Evolutionary conservation across 2,113 vertebrate species (phyloP).

Genomic region (Hucho hucho): DNA sequence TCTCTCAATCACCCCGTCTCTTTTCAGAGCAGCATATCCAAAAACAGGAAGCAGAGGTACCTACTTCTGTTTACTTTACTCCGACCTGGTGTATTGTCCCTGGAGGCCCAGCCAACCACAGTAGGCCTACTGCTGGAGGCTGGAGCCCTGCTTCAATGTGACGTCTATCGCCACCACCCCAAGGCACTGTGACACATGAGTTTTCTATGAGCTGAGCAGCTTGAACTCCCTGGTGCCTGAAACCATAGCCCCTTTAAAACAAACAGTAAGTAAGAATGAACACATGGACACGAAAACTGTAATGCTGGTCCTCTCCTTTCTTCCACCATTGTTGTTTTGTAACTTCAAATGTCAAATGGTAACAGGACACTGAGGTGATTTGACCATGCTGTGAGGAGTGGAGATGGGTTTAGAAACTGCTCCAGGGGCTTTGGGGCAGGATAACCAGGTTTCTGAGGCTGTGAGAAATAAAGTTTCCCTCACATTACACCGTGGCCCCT

Average conservation of each 20-base stretch:
- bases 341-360: slow-evolving; percentile 35
- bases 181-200: slow-evolving; percentile 41
- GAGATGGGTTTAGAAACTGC: slow-evolving; percentile 18
- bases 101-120: slow-evolving; percentile 35
- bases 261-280: slow-evolving; percentile 37
- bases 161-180: slow-evolving; percentile 26
- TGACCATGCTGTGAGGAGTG: slow-evolving; percentile 22
- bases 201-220: slow-evolving; percentile 36
- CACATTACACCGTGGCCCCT: neutral
- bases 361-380: slow-evolving; percentile 54
- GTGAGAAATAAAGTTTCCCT: slow-evolving; percentile 30
- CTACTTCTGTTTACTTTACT: slow-evolving; percentile 2
- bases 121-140: slow-evolving; percentile 28
- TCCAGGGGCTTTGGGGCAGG: slow-evolving; percentile 33
- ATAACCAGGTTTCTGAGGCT: slow-evolving; percentile 44
- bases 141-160: slow-evolving; percentile 45
- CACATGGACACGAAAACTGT: slow-evolving; percentile 31
- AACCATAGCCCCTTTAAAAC: slow-evolving; percentile 45
- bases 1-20: no score
- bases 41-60: slow-evolving; percentile 23
- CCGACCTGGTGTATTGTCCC: slow-evolving; percentile 40
- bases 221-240: slow-evolving; percentile 38
- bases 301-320: slow-evolving; percentile 54
- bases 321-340: slow-evolving; percentile 51
- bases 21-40: slow-evolving; percentile 14